Evolutionary conservation across 2,797 vertebrate genomes (phyloP), one percentile per base, ranked within the genome.

Genomic region (Notolepis coatsorum): DNA sequence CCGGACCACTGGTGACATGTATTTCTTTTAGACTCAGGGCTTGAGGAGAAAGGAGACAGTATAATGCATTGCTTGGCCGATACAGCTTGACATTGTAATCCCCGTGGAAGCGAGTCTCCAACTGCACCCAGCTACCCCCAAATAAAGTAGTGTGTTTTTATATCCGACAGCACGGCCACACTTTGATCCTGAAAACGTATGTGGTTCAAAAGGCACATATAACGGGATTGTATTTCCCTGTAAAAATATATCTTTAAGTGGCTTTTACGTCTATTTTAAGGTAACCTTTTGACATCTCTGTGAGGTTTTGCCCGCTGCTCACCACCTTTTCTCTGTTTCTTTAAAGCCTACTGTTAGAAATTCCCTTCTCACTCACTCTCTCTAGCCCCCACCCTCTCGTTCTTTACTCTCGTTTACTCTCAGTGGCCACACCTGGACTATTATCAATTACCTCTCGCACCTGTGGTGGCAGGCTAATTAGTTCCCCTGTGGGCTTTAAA

Each of bases 81-180:
- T 65, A 50, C 73, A 56, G 69, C 68, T 80, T 79, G 84, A 87
- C 77, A 86, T 84, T 84, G 82, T 79, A 84, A 82, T 86, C 84
- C 75, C 76, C 79, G 80, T 67, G 62, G 74, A 8, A 38, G 68
- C 4, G 45, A 79, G 69, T 75, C 81, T 66, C 77, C 74, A 85
- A 80, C 73, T 84, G 63, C 69, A 67, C 66, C 58, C 6, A 2
- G 59, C 54, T 73, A 81, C 81, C 69, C 39, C 66, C 62, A 45
- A 80, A 68, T 48, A 77, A 82, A 81, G 65, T 65, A 31, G 68
- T 64, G 18, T 35, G 1, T 41, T 79, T 69, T 73, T 63, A n/a
- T 69, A 59, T 54, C 45, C 37, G 63, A 76, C 59, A 53, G 10
- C 55, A 51, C 23, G 20, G 74, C 69, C 73, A 66, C 51, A 73